Evolutionary conservation across 2,797 vertebrate species (phyloP).

Genomic region (Lemur catta): DNA sequence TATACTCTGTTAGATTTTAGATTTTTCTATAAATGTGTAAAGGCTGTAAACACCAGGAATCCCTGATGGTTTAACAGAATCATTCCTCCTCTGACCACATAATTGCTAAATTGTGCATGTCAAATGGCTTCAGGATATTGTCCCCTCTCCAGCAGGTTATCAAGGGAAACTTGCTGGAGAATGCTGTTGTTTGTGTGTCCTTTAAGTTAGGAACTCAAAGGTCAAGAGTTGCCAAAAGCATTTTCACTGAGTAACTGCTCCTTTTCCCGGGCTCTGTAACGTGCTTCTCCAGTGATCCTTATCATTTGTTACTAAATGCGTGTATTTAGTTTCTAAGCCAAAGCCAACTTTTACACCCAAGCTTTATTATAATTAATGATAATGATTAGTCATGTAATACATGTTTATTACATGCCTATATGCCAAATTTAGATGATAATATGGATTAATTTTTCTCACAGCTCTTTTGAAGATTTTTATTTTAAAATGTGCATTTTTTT

Average conservation of each 20-base stretch:
- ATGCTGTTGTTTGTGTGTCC: conserved; percentile 82
- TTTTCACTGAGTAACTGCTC: conserved; percentile 80
- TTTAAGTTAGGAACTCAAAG: conserved; percentile 85
- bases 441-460: conserved; percentile 46
- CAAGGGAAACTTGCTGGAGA: conserved; percentile 82
- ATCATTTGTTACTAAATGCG: conserved; percentile 74
- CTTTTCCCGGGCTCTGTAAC: conserved; percentile 76
- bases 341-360: conserved; percentile 55
- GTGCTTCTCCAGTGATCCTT: conserved; percentile 75
- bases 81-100: conserved; percentile 81
- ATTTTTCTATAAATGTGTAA: conserved; percentile 80
- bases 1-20: conserved; percentile 75
- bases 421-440: not conserved
- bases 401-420: conserved; percentile 67
- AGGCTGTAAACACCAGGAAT: conserved; percentile 74
- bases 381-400: conserved; percentile 74
- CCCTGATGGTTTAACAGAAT: conserved; percentile 80
- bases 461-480: conserved; percentile 33
- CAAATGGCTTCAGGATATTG: conserved; percentile 84
- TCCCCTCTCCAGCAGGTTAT: conserved; percentile 83
- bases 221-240: conserved; percentile 85
- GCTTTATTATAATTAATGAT: conserved; percentile 75
- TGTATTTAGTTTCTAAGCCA: conserved; percentile 59
- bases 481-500: not conserved
- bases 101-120: conserved; percentile 88